A percentile compares a stretch with the other conserved stretches of the same genome.
Evolutionary conservation across 2,888 invertebrate genomes (phyloP).

Genomic region (Ornithoptera priamus): DNA sequence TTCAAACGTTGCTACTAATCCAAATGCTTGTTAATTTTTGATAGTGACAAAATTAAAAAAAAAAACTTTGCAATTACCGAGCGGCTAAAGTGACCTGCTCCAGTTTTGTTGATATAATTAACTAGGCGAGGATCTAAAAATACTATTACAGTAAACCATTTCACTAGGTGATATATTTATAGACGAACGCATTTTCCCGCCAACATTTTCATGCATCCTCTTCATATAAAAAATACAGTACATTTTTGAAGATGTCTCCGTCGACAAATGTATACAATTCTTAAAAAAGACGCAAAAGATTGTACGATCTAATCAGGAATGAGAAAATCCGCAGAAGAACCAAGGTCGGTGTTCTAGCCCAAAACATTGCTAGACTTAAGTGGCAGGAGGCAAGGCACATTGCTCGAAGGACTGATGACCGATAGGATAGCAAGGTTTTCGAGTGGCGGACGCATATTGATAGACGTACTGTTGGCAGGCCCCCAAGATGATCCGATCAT

Average conservation of each 20-base stretch:
- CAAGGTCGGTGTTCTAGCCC: no score
- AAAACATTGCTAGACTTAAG: no score
- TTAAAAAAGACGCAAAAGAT: neutral
- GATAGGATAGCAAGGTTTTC: no score
- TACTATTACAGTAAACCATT: conserved; percentile 35
- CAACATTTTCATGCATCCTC: neutral
- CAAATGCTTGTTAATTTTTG: neutral
- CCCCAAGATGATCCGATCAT: no score
- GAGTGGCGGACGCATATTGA: no score
- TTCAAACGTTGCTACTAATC: neutral
- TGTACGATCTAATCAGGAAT: neutral
- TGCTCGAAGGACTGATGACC: no score
- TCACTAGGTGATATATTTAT: conserved; percentile 27
- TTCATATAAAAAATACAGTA: neutral
- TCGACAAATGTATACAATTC: neutral
- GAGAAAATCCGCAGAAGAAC: no score
- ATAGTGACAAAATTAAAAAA: neutral
- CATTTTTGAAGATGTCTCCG: neutral
- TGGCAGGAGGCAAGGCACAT: no score
- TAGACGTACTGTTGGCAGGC: no score
- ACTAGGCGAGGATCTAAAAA: conserved; percentile 45
- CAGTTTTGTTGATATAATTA: conserved; percentile 62
- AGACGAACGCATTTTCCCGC: conserved; percentile 23
- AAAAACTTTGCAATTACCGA: conserved; percentile 17
- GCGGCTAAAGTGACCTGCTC: conserved; percentile 44